These are phyloP conservation scores for Grammomys dolichurus DNA, from an alignment of 2,113 vertebrate species.

Conservation along the genomic window DNA sequence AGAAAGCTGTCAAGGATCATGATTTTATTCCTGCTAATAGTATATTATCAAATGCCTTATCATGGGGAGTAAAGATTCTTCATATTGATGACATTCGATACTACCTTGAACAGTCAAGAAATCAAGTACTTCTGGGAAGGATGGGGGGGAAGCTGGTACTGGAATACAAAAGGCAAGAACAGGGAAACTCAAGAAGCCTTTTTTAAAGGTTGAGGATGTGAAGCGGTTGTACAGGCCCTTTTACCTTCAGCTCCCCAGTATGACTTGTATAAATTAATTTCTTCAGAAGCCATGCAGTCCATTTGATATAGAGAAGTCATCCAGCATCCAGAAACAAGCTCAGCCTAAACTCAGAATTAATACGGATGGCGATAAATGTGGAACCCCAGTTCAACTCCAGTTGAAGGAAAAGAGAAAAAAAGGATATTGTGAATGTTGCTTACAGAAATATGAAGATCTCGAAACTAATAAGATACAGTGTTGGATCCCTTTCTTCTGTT, in stretches of 20 bases:
- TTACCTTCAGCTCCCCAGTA: constrained; percentile 90
- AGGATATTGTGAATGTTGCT: constrained; percentile 97
- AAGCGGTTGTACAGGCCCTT: constrained; percentile 95
- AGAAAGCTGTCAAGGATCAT: too few species aligned
- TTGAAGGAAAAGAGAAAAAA: constrained; percentile 92
- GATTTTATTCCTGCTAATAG: constrained; percentile 93
- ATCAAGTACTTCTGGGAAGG: too few species aligned
- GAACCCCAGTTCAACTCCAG: constrained; percentile 84
- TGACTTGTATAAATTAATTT: constrained; percentile 91
- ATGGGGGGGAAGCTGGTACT: background rate
- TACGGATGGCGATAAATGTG: constrained; percentile 86
- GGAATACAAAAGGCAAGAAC: background rate
- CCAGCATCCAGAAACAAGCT: constrained; percentile 81
- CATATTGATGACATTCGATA: constrained; percentile 94
- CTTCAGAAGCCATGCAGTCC: constrained; percentile 90
- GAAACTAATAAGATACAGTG: constrained; percentile 77
- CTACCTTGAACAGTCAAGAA: constrained; percentile 87
- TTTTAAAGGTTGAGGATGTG: constrained; percentile 95
- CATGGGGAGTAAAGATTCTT: constrained; percentile 97
- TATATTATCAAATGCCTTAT: constrained; percentile 95
- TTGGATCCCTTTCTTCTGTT: constrained; percentile 85
- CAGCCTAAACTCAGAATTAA: constrained; percentile 88
- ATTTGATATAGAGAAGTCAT: constrained; percentile 90
- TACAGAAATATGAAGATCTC: constrained; percentile 93
- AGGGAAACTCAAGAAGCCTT: constrained; percentile 92